phyloP scores from a whole-genome alignment of 1,140 invertebrate species.

The Formica selysi region DNA sequence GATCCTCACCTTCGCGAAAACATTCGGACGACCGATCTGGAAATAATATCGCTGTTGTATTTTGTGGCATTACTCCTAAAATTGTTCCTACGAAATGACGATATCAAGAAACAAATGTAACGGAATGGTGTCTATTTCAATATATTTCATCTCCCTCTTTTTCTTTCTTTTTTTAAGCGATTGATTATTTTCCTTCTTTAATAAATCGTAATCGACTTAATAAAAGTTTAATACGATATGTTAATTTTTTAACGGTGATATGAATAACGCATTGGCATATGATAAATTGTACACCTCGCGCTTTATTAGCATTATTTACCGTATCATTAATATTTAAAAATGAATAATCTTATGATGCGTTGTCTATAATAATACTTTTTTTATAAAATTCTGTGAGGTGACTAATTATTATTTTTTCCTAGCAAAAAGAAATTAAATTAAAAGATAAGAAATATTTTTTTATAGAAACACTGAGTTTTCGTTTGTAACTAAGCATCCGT shows the following conservation, averaged over 20 bases:
- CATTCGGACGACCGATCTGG: background rate
- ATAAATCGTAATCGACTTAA: too few species aligned
- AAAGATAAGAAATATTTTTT: background rate
- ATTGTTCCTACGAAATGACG: background rate
- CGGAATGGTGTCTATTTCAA: background rate
- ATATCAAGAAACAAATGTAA: background rate
- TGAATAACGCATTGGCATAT: background rate
- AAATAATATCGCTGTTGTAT: slow-evolving; percentile 6
- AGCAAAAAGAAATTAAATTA: background rate
- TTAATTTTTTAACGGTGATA: slow-evolving; percentile 20
- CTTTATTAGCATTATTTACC: slow-evolving; percentile 2
- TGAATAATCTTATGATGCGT: background rate
- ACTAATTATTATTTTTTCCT: background rate
- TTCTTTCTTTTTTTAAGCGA: background rate
- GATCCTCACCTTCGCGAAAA: slow-evolving; percentile 47
- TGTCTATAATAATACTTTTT: background rate
- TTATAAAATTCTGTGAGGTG: background rate
- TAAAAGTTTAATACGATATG: background rate
- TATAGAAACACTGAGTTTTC: background rate
- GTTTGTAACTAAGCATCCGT: background rate
- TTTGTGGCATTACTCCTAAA: background rate
- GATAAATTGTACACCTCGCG: background rate
- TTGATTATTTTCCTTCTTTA: background rate
- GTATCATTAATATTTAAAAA: slow-evolving; percentile 16
- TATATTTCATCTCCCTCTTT: background rate